Evolutionary conservation across 2,888 invertebrate species (phyloP).

Genomic region (Hoplodrina blanda): DNA sequence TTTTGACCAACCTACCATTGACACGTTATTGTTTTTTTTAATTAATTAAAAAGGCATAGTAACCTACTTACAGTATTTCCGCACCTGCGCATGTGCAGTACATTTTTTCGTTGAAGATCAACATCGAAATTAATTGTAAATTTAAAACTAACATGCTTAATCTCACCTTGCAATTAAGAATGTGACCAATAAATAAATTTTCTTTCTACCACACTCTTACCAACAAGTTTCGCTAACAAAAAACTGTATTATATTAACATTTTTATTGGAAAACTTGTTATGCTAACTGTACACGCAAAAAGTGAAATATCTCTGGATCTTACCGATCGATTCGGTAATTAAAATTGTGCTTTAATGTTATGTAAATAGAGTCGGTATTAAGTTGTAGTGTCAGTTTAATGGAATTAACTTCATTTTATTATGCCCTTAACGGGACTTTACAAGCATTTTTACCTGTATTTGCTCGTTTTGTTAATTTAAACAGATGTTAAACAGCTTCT

Average conservation of each 20-base stretch:
- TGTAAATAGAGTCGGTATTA: constrained; percentile 50
- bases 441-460: constrained; percentile 31
- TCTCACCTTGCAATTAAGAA: constrained; percentile 55
- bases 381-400: constrained; percentile 39
- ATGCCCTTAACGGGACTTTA: constrained; percentile 34
- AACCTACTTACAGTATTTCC: neutral
- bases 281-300: constrained; percentile 54
- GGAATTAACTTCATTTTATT: constrained; percentile 52
- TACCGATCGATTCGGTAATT: constrained; percentile 30
- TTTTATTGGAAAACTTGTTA: constrained; percentile 66
- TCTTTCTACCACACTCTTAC: constrained; percentile 37
- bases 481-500: constrained; percentile 20
- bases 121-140: constrained; percentile 41
- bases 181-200: constrained; percentile 57
- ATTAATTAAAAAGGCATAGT: neutral
- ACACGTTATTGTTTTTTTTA: neutral
- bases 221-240: constrained; percentile 51
- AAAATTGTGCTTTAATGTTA: constrained; percentile 40
- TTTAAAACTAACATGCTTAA: constrained; percentile 49
- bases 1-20: neutral
- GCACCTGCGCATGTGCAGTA: constrained; percentile 10
- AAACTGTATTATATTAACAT: constrained; percentile 60
- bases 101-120: neutral
- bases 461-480: constrained; percentile 25
- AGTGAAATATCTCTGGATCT: constrained; percentile 45